Evolutionary conservation across 2,113 vertebrate genomes (phyloP), one percentile per base, ranked within the genome.

Genomic region (Etia nguti): DNA sequence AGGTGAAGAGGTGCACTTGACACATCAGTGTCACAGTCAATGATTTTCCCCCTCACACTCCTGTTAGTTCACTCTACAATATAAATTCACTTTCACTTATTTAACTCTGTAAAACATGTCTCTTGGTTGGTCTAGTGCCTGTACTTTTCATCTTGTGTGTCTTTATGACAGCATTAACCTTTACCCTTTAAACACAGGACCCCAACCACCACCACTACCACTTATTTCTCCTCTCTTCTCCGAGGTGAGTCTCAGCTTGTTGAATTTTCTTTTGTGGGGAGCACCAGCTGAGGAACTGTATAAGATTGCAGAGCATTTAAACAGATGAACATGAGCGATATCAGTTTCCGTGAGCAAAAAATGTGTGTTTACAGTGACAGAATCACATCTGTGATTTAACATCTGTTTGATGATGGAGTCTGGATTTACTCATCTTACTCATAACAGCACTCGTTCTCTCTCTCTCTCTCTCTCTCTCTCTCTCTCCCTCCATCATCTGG

Each of bases 381-480:
- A 83, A 82, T 92, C 73, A 75, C 80, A 86, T 83, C 81, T 84
- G 86, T n/a, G 70, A 86, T 85, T 88, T 88, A 90, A 92, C 94
- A 94, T 94, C 91, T 93, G 92, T 89, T 92, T 84, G 86, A 77
- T 87, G 85, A 70, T 77, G 82, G 54, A 85, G 90, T 88, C 90
- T 93, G 92, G 90, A 90, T 86, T 90, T 62, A 81, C 70, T 93
- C 80, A 91, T 77, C 41, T 60, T 52, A 52, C 65, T 87, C 89
- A 82, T 77, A 92, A 90, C 65, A 82, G 87, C 91, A 85, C 73
- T 90, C 81, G n/a, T 24, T 83, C 68, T 9, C 50, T 52, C 13
- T 48, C 43, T 56, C 56, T 1, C 16, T 6, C 52, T 10, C 50
- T n/a, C n/a, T 22, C 10, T 65, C 18, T 8, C 75, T 24, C 54